These are phyloP conservation scores for Stegodyphus dumicola DNA, from an alignment of 1,140 invertebrate genomes.

Conservation along the genomic window DNA sequence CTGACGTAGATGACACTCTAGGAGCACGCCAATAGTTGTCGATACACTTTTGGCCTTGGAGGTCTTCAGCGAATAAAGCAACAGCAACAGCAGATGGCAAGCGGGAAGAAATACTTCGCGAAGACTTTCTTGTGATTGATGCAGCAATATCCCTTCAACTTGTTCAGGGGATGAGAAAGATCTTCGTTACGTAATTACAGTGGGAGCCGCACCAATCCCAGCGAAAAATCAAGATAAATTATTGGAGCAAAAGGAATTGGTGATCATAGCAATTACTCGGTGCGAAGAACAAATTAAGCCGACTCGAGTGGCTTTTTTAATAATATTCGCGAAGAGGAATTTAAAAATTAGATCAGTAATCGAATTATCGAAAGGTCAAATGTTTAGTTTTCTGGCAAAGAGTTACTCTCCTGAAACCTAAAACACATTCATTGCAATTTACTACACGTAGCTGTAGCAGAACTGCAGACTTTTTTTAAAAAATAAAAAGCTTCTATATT, in stretches of 20 bases:
- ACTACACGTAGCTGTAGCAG: too few species aligned
- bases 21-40: neutral
- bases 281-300: too few species aligned
- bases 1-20: neutral
- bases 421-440: too few species aligned
- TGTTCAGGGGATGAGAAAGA: neutral
- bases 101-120: neutral
- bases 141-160: neutral
- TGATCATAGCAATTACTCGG: too few species aligned
- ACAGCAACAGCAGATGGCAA: slow-evolving; percentile 42
- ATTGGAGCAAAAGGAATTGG: neutral
- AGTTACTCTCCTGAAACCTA: too few species aligned
- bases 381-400: too few species aligned
- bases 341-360: too few species aligned
- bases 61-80: slow-evolving; percentile 6
- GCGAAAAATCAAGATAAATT: neutral
- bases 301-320: too few species aligned
- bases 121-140: neutral
- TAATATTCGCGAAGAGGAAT: too few species aligned
- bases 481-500: too few species aligned
- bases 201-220: neutral
- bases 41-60: neutral
- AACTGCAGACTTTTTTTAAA: too few species aligned
- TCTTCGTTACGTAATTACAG: slow-evolving; percentile 29
- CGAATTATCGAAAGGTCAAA: too few species aligned